Evolutionary conservation across 2,888 invertebrate genomes (phyloP), one percentile per base, ranked within the genome.

Genomic region (Physocephala rufipes): DNA sequence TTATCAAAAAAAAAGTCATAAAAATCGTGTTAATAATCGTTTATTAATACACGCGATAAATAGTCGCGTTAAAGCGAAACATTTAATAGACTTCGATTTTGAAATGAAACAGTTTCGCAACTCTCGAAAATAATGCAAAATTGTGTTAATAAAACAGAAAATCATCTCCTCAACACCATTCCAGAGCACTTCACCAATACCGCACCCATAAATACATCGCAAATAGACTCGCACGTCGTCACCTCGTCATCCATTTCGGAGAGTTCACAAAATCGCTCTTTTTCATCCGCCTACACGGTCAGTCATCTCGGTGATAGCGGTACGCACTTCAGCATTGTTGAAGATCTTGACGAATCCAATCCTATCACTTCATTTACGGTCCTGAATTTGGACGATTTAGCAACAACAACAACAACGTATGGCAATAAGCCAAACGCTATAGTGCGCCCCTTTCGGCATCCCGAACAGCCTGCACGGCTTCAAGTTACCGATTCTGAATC

Each of bases 341-440:
- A 16, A 12, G 71, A 71, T 69, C 61, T 64, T 65, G 73, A 63
- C 49, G 64, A 51, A 55, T 78, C 79, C 51, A 78, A 79, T 73
- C 82, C 72, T n/a, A 75, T 74, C 26, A 70, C 79, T 15, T 76
- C 81, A 16, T 82, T 81, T 67, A 77, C 81, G 19, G 75, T 82
- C 2, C 73, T 81, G 2, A 79, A 81, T 66, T 78, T 76, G 74
- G 80, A 81, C 71, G 74, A 74, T 59, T 73, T 79, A 49, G 73
- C 73, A 70, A 76, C 75, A 30, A 73, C 73, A 70, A 76, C 75
- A 30, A 59, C 74, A 58, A 51, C 58, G 58, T 47, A 21, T 24
- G 55, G 62, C 28, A 71, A 73, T n/a, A 88, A 88, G 80, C 89
- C 89, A 24, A 89, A 89, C 79, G 88, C 88, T 73, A 88, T 89